These are phyloP conservation scores for Melinaea menophilus DNA, from an alignment of 2,888 invertebrate genomes.

Conservation along the genomic window DNA sequence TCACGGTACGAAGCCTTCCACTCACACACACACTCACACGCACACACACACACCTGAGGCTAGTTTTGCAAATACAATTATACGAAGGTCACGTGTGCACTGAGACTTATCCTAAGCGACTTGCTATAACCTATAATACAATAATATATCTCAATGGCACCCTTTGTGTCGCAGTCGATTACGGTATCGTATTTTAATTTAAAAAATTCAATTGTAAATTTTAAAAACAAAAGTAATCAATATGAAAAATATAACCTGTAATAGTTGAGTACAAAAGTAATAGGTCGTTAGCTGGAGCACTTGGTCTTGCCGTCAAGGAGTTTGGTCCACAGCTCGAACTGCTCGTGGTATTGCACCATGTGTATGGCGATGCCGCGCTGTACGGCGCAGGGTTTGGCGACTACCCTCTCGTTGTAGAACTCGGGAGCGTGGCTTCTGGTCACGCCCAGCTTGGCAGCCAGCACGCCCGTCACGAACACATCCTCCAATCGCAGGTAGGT, in stretches of 20 bases:
- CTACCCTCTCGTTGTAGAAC: no score
- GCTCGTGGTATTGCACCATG: slow-evolving; percentile 92
- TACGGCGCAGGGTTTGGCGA: no score
- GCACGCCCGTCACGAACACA: slow-evolving; percentile 93
- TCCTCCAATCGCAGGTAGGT: slow-evolving; percentile 91
- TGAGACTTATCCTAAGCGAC: background rate
- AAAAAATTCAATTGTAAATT: no score
- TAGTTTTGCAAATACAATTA: no score
- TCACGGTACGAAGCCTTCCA: no score
- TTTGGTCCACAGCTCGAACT: slow-evolving; percentile 94
- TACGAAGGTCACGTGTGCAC: no score
- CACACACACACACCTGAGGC: no score
- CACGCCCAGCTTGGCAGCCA: slow-evolving; percentile 69
- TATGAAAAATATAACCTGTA: slow-evolving; percentile 19
- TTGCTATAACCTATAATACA: no score
- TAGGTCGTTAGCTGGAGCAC: slow-evolving; percentile 79
- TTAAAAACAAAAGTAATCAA: slow-evolving; percentile 1
- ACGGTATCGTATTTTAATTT: no score
- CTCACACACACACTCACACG: no score
- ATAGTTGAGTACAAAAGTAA: slow-evolving; percentile 27
- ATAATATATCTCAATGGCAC: background rate
- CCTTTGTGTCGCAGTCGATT: background rate
- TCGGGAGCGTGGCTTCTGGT: no score
- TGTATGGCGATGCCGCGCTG: no score
- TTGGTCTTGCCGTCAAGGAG: slow-evolving; percentile 88